A percentile compares a stretch with the other conserved stretches of the same genome.
Conservation (phyloP, 2,113 vertebrate species). For the Tetraodon nigroviridis region DNA sequence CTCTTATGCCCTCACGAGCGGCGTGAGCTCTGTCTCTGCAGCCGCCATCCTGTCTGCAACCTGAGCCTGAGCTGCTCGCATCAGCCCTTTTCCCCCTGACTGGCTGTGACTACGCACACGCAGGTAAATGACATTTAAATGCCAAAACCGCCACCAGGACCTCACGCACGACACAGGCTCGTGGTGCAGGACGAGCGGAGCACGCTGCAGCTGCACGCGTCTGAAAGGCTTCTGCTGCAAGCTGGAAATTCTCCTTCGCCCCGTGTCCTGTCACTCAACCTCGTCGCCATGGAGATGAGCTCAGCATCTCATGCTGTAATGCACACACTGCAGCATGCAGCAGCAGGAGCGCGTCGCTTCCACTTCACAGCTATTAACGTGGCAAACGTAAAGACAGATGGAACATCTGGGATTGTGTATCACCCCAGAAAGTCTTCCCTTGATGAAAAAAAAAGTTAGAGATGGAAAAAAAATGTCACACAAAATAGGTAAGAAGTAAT, state of each 20-base stretch:
- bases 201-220: constrained; percentile 20
- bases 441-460: constrained; percentile 14
- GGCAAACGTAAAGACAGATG: background rate
- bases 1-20: background rate
- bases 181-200: background rate
- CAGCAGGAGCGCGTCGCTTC: background rate
- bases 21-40: constrained; percentile 37
- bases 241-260: constrained; percentile 56
- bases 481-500: constrained; percentile 18
- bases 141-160: constrained; percentile 7
- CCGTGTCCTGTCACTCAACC: constrained; percentile 58
- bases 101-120: constrained; percentile 5
- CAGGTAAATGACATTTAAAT: constrained; percentile 2
- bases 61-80: constrained; percentile 29
- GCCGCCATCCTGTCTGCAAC: constrained; percentile 40
- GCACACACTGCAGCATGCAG: constrained; percentile 45
- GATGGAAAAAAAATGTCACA: constrained; percentile 54
- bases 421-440: constrained; percentile 2
- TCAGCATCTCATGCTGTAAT: constrained; percentile 44
- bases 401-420: constrained; percentile 21
- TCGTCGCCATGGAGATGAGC: constrained; percentile 65
- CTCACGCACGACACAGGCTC: background rate
- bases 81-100: constrained; percentile 39
- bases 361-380: background rate
- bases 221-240: constrained; percentile 50